Evolutionary conservation across 1,140 invertebrate species (phyloP), one percentile per base, ranked within the genome.

Genomic region (Rhizoglyphus robini): DNA sequence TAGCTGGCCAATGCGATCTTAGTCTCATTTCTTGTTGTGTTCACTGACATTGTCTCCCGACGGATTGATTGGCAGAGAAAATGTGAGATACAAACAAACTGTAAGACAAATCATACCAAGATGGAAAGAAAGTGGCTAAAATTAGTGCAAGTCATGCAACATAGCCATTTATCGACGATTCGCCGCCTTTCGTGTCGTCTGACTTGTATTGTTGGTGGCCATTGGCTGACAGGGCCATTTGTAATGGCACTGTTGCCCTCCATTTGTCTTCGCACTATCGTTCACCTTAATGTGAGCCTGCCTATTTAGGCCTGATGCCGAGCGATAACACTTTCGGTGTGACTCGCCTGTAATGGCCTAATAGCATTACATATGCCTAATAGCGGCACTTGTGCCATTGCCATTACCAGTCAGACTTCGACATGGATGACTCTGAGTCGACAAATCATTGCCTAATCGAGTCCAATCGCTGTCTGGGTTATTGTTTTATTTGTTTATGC

Each of bases 401-500:
- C n/a, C n/a, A n/a, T n/a, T n/a, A n/a, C n/a, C n/a, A n/a, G n/a
- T n/a, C n/a, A n/a, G n/a, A n/a, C n/a, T n/a, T n/a, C n/a, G n/a
- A n/a, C n/a, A 32, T 32, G 31, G 51, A 25, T 25, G 8, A 20
- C 20, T 8, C 23, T 23, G 31, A 54, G 41, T 54, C 51, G 31
- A 54, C 51, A 54, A 54, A 54, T 54, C 51, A 54, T 54, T 54
- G 8, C 31, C 8, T 54, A 54, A 54, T 54, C 51, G 51, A 46
- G 51, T 32, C 51, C 20, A 15, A 27, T 54, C 41, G 23, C 36
- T 54, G 23, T 8, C 51, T 23, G 8, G 15, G 8, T 32, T 27
- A 25, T 54, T 20, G 23, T 32, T 20, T 54, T 23, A 54, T 54
- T 54, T 54, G 51, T 54, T 54, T 54, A 54, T 54, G 51, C 8